Percentiles rank a stretch among this genome's conserved stretches.
phyloP scores from a whole-genome alignment of 2,888 invertebrate genomes.

The Tuberolachnus salignus region DNA sequence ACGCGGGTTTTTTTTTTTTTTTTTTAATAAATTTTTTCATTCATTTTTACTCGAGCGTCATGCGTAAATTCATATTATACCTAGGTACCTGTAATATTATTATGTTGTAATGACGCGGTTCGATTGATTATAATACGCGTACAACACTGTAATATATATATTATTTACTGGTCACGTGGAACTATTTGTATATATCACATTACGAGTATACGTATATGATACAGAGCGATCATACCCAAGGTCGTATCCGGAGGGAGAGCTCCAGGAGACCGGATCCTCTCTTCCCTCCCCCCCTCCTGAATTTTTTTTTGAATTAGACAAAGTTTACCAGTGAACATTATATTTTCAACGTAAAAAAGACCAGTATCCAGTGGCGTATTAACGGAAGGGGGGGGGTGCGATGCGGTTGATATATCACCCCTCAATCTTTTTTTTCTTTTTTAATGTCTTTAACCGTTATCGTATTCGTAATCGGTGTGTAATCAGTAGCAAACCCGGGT shows the following conservation, averaged over 20 bases:
- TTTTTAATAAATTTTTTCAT: not conserved
- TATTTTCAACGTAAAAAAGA: no score
- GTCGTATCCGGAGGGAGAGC: conserved; percentile 18
- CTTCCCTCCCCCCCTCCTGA: no score
- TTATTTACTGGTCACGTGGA: conserved; percentile 1
- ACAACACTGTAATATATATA: not conserved
- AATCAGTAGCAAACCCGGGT: no score
- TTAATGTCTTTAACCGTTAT: no score
- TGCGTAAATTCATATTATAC: not conserved
- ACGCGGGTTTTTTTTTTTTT: not conserved
- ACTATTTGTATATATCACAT: not conserved
- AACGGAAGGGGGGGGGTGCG: not conserved
- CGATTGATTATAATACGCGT: not conserved
- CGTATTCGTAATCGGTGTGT: no score
- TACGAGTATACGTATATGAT: not conserved
- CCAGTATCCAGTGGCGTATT: conserved; percentile 26
- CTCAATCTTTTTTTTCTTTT: no score
- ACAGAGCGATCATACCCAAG: not conserved
- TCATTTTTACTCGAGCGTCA: not conserved
- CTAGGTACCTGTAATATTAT: not conserved
- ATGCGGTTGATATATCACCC: no score
- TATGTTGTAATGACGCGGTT: not conserved
- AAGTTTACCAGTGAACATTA: no score
- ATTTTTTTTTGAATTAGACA: no score
- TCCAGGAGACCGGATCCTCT: conserved; percentile 29